Percentiles rank a stretch among this genome's conserved stretches.
These are phyloP conservation scores for Ceryle rudis DNA, from an alignment of 2,797 vertebrate species.

Conservation along the genomic window DNA sequence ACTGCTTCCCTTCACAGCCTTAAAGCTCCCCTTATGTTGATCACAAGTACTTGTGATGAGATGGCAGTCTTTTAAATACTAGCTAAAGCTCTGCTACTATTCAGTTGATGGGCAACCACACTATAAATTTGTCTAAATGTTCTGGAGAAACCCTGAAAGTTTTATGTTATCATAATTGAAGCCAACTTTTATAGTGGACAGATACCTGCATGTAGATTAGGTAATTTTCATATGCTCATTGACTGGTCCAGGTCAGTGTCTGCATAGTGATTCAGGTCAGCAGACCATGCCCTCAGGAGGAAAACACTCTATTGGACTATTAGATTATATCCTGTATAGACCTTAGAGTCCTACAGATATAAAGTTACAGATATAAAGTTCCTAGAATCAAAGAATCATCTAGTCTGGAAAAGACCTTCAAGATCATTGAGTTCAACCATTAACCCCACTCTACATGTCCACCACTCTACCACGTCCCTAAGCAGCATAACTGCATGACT, in stretches of 20 bases:
- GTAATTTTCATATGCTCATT: neutral
- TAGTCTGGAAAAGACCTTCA: too few relatives aligned
- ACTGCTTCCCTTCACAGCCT: neutral
- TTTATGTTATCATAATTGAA: neutral
- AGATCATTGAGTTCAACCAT: too few relatives aligned
- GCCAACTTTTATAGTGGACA: neutral
- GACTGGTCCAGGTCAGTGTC: neutral
- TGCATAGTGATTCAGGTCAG: neutral
- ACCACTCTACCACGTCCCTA: too few relatives aligned
- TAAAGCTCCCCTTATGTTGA: neutral
- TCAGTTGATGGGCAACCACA: neutral
- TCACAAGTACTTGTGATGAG: neutral
- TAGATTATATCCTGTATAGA: neutral
- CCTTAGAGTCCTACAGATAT: neutral
- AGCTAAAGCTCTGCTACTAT: neutral
- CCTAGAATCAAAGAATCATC: too few relatives aligned
- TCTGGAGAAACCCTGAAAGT: neutral
- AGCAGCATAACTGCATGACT: too few relatives aligned
- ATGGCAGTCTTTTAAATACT: neutral
- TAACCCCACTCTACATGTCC: too few relatives aligned
- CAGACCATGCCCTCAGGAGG: neutral
- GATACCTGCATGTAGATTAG: neutral
- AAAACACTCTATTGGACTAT: neutral
- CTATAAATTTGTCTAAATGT: neutral
- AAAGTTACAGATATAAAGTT: neutral